Percentiles rank a stretch among this genome's conserved stretches.
phyloP scores from a whole-genome alignment of 2,113 vertebrate genomes.

The Spea bombifrons region DNA sequence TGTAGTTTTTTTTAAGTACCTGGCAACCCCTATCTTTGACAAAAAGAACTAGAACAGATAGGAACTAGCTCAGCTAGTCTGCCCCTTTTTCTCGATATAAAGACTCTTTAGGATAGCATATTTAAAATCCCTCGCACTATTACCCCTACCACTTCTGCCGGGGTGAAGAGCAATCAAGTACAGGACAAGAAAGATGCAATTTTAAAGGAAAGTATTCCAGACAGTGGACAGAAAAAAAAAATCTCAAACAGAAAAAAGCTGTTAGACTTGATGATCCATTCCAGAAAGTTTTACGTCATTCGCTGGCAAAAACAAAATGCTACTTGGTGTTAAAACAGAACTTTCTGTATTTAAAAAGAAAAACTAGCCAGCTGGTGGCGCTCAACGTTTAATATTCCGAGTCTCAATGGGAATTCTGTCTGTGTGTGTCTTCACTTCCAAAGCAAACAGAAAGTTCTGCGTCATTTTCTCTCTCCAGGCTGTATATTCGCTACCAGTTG shows the following conservation, averaged over 20 bases:
- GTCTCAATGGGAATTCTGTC: slow-evolving; percentile 18
- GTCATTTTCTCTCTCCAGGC: slow-evolving; percentile 12
- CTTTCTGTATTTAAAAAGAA: neutral
- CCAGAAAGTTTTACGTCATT: slow-evolving; percentile 21
- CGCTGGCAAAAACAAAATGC: slow-evolving; percentile 9
- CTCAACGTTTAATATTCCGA: slow-evolving; percentile 1
- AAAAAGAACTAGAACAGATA: no score
- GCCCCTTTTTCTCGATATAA: no score
- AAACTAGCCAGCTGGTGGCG: slow-evolving; percentile 15
- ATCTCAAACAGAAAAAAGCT: neutral
- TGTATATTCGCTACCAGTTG: slow-evolving; percentile 3
- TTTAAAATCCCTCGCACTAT: no score
- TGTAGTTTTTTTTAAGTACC: no score
- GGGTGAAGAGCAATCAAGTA: no score
- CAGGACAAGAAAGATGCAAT: no score
- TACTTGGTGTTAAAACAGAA: slow-evolving; percentile 2
- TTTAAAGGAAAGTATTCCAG: neutral
- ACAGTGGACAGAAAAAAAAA: neutral
- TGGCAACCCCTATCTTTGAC: no score
- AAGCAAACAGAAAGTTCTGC: slow-evolving; percentile 25
- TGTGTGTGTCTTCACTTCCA: slow-evolving; percentile 1
- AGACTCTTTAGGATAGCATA: no score
- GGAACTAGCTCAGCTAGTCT: no score
- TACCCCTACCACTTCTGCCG: no score
- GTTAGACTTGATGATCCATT: slow-evolving; percentile 1